Base-by-base conservation (phyloP, 2,797 vertebrate genomes). In the Silurus aristotelis region DNA sequence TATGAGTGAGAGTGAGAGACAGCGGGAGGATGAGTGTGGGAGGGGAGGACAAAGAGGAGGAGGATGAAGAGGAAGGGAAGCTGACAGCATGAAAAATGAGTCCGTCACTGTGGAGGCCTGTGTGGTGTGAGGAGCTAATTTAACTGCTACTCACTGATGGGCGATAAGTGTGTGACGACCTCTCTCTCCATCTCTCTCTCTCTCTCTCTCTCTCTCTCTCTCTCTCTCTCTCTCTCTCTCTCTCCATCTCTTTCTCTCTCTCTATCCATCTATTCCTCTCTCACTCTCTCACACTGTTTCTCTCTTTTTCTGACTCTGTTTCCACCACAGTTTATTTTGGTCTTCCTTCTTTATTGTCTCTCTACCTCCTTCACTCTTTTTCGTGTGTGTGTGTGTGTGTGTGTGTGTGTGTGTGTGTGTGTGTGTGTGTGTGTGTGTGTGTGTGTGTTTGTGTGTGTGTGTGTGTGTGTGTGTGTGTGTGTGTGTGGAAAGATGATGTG, bases 141-240 rank as follows among this genome's bases (percentile, higher is more conserved):
- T 85, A 87, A 85, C 87, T 80, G 77, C 85, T 87, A 67, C 83
- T 72, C 58, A 82, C 87, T 84, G 85, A 88, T 82, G 82, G 84
- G 82, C 52, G 92, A 92, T 93, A 94, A 93, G 93, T 90, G 82
- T 71, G 64, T 84, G 66, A 72, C 82, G 72, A 71, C 82, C 63
- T 22, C 71, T 64, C 64, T 61, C 52, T 48, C 73, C 56, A 48
- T 48, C 55, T 75, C 38, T 73, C 8, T 64, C 31, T 52, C 67
- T 60, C 17, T 75, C 68, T 60, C 38, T 52, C 48, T 52, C 48
- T 52, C 7, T 8, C 48, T 52, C 9, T 52, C 48, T 52, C 48
- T 52, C 48, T 52, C 48, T 6, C 48, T 31, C 31, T 52, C 31
- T 31, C 1, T 31, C 31, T 31, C 63, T 22, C 71, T 64, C 64